Conservation (phyloP, 2,113 vertebrate genomes). For the human (Homo sapiens) region DNA sequence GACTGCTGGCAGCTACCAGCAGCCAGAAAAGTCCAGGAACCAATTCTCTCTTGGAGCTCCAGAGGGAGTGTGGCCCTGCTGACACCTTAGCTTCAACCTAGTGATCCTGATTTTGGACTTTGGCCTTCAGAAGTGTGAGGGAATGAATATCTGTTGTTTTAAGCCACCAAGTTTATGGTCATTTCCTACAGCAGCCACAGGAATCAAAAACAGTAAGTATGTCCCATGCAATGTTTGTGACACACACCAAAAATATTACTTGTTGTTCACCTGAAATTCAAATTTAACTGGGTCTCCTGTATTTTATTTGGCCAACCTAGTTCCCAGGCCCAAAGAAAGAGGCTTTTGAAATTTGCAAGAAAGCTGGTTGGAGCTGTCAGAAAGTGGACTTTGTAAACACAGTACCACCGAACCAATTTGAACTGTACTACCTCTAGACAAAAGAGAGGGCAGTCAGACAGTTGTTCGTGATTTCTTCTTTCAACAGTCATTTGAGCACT, state of each 20-base stretch:
- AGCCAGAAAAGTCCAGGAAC: neutral
- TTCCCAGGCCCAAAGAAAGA: conserved; percentile 21
- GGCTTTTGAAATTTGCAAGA: conserved; percentile 14
- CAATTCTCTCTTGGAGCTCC: neutral
- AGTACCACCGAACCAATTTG: neutral
- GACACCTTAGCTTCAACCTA: neutral
- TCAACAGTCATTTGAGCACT: neutral
- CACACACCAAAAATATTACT: neutral
- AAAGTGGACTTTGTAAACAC: neutral
- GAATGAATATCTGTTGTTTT: neutral
- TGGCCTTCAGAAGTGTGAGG: neutral
- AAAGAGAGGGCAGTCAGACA: neutral
- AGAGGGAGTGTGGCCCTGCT: neutral
- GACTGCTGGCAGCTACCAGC: neutral
- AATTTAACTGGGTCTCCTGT: neutral
- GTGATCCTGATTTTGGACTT: neutral
- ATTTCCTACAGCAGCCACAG: neutral
- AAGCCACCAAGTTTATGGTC: neutral
- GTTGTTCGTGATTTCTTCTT: conserved; percentile 51
- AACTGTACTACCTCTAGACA: conserved; percentile 1
- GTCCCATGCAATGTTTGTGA: neutral
- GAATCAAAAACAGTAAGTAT: neutral
- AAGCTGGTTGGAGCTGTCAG: neutral
- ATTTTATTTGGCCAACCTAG: neutral
- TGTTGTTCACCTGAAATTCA: conserved; percentile 13